Conservation (phyloP, 2,113 vertebrate species). For the Apodemus speciosus region DNA sequence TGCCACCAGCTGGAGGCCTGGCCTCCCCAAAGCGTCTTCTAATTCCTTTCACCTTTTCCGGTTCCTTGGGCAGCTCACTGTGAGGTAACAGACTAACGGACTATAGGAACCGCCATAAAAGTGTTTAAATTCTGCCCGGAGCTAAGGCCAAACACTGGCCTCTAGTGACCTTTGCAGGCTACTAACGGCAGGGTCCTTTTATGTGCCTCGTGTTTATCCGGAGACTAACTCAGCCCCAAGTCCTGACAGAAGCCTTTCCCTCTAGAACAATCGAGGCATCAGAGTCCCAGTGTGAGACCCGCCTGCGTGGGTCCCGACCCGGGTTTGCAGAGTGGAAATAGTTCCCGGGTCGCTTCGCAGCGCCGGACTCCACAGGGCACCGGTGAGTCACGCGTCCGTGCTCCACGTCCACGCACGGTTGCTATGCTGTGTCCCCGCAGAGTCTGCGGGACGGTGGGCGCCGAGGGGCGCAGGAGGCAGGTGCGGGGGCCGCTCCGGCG, state of each 20-base stretch:
- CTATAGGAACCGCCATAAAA: neutral
- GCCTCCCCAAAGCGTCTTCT: neutral
- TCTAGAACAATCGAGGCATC: neutral
- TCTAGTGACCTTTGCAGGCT: neutral
- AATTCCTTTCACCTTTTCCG: neutral
- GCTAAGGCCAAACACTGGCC: neutral
- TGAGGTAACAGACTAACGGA: neutral
- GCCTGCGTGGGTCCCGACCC: neutral
- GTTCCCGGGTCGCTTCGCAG: neutral
- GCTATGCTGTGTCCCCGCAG: neutral
- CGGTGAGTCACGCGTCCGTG: neutral
- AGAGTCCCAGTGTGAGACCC: neutral
- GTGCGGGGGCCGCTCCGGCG: slow-evolving; percentile 66
- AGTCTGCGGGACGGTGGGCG: neutral
- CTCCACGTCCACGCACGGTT: neutral
- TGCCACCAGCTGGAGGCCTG: neutral
- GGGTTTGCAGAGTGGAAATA: neutral
- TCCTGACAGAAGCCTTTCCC: neutral
- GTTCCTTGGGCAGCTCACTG: neutral
- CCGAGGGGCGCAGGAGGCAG: slow-evolving; percentile 63
- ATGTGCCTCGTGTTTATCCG: slow-evolving; percentile 28
- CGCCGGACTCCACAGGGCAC: neutral
- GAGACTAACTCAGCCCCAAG: neutral
- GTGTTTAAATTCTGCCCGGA: neutral
- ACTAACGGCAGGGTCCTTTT: neutral